These are phyloP conservation scores for Ammospiza caudacuta DNA, from an alignment of 2,113 vertebrate species.

Conservation along the genomic window DNA sequence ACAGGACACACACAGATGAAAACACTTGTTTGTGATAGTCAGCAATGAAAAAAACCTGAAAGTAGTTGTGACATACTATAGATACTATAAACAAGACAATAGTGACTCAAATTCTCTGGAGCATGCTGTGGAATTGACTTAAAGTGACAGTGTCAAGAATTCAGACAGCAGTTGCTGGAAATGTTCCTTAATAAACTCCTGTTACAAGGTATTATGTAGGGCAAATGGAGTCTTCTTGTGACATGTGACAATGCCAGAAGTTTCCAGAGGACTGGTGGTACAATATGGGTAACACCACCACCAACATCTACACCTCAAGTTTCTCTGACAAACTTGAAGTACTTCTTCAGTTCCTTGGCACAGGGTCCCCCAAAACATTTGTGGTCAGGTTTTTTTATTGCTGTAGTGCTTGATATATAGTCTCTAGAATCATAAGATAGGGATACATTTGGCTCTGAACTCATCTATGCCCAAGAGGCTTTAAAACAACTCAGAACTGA, in stretches of 20 bases:
- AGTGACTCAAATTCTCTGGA: not conserved
- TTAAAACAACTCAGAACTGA: constrained; percentile 8
- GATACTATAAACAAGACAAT: not conserved
- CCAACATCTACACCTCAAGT: not conserved
- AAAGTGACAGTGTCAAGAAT: not conserved
- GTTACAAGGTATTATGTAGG: not conserved
- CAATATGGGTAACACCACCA: not conserved
- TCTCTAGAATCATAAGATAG: not conserved
- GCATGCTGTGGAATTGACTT: not conserved
- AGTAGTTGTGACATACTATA: not conserved
- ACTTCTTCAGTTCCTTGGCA: not conserved
- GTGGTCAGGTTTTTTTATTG: constrained; percentile 18
- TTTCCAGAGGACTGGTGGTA: not conserved
- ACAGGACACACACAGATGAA: not conserved
- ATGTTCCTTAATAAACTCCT: not conserved
- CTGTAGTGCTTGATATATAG: constrained; percentile 11
- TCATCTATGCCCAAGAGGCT: not conserved
- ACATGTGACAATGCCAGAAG: not conserved
- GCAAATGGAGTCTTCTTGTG: not conserved
- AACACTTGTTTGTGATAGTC: not conserved
- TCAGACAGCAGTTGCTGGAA: not conserved
- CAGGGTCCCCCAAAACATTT: constrained; percentile 7
- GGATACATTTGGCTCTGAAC: constrained; percentile 10
- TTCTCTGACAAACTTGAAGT: not conserved
- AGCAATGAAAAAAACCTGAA: not conserved